Base-by-base conservation (phyloP, 2,113 vertebrate genomes). In the Isurus oxyrinchus region DNA sequence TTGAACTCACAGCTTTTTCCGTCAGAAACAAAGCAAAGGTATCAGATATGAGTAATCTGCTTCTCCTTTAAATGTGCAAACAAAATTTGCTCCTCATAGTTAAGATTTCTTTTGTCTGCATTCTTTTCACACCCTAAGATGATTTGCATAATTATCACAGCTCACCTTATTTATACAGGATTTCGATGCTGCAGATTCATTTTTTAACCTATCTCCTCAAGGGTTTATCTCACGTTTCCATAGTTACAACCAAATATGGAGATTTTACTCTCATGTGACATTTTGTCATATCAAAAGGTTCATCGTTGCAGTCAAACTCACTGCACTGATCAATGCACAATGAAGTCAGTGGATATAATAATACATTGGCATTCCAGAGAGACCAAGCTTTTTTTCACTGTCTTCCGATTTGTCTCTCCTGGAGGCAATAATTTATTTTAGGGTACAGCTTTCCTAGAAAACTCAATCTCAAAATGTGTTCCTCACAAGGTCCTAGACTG, bases 291-390 rank as follows among this genome's bases (percentile, higher is more conserved):
- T 40, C 25, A 35, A 91, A 16, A 91, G 31, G 27, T 14, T 35
- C n/a, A 91, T 59, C 90, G 63, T 94, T 94, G 59, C 90, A 23
- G 90, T 94, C 90, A 63, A 63, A 66, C 59, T 23, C 59, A 35
- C 88, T 93, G 57, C 88, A n/a, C 88, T 61, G 90, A 63, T 94
- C 59, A 63, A 94, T 63, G 35, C n/a, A 63, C 90, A 94, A 61
- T 63, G 16, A 59, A 61, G 55, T 16, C 81, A 21, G 5, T 40
- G 81, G n/a, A 84, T 94, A 66, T 6, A 63, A 94, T 21, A 44
- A 21, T 40, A 57, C 88, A 35, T 59, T 91, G 31, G 25, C 19
- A 63, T 40, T 94, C 57, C 2, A 63, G 35, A 66, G 59, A 55
- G 27, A 59, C 14, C 87, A 90, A n/a, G 57, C 13, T 59, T 55